Evolutionary conservation across 2,113 vertebrate species (phyloP).

Genomic region (Nothoprocta perdicaria): DNA sequence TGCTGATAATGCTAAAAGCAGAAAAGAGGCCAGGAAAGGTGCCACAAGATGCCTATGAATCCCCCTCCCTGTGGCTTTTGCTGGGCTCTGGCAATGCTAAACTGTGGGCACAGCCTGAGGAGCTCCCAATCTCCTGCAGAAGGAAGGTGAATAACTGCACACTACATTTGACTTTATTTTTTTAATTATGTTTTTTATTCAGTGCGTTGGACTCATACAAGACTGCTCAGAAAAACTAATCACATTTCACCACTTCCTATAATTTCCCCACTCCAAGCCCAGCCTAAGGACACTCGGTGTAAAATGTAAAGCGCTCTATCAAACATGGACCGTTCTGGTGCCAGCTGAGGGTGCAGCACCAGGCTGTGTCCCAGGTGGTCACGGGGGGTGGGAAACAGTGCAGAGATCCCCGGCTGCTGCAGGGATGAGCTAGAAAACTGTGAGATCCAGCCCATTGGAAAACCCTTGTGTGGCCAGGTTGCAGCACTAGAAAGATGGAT

Average conservation of each 20-base stretch:
- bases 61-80: neutral
- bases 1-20: neutral
- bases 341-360: neutral
- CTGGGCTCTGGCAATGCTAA: neutral
- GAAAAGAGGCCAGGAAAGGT: neutral
- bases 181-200: constrained; percentile 44
- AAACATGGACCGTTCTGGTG: neutral
- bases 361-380: neutral
- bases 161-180: neutral
- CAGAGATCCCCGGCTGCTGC: neutral
- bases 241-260: neutral
- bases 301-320: constrained; percentile 19
- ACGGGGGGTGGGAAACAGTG: neutral
- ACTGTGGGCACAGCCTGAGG: neutral
- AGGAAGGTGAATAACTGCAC: neutral
- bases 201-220: constrained; percentile 1
- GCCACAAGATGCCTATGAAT: neutral
- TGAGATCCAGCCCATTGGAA: neutral
- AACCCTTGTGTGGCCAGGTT: no score
- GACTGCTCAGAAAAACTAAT: neutral
- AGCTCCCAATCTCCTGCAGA: neutral
- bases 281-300: neutral
- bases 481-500: no score
- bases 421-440: neutral
- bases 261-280: neutral